Conservation (phyloP, 2,113 vertebrate species). For the Telmatochromis sp. region DNA sequence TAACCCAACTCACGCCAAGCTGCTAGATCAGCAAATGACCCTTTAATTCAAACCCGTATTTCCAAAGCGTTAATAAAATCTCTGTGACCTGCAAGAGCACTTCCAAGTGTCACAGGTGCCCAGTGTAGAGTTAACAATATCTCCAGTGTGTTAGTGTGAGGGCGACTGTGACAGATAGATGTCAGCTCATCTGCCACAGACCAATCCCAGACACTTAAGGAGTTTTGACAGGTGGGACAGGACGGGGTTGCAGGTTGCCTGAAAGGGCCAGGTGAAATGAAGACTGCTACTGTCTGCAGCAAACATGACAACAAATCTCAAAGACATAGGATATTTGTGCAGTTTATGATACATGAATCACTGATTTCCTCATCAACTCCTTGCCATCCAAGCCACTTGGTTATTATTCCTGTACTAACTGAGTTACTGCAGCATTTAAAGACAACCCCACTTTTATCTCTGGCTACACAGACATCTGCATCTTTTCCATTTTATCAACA, state of each 20-base stretch:
- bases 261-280: neutral
- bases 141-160: neutral
- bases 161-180: constrained; percentile 11
- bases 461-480: neutral
- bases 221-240: neutral
- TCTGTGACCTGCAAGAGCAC: neutral
- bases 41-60: neutral
- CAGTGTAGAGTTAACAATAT: neutral
- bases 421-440: neutral
- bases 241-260: neutral
- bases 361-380: neutral
- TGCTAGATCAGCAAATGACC: neutral
- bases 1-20: neutral
- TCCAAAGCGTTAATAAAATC: neutral
- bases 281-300: neutral
- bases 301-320: neutral
- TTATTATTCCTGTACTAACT: neutral
- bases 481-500: neutral
- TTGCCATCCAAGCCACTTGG: neutral
- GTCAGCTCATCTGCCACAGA: neutral
- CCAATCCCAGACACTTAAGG: neutral
- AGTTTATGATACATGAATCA: neutral
- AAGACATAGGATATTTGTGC: neutral
- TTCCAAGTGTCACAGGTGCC: neutral
- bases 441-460: neutral